These are phyloP conservation scores for Eurystomus gularis DNA, from an alignment of 2,113 vertebrate genomes.

Conservation along the genomic window DNA sequence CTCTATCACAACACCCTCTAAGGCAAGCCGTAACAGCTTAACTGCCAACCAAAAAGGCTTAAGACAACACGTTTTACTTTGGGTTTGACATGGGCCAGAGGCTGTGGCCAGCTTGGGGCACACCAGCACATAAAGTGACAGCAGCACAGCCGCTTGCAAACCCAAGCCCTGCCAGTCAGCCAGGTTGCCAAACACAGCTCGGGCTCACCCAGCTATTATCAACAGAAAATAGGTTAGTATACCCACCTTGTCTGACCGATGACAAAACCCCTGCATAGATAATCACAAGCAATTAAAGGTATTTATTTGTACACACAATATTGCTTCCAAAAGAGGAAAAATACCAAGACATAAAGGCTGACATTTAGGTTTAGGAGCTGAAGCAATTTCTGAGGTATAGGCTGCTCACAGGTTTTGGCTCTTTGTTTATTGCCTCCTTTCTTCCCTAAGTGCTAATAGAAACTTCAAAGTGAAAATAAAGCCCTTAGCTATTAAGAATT, in stretches of 20 bases:
- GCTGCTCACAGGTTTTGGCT: neutral
- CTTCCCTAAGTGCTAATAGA: neutral
- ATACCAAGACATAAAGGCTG: neutral
- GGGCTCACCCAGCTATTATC: neutral
- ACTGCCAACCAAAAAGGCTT: neutral
- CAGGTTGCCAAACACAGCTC: neutral
- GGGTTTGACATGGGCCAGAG: neutral
- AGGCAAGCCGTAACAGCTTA: neutral
- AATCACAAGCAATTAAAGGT: neutral
- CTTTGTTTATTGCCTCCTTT: neutral
- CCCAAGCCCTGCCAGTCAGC: neutral
- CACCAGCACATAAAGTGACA: neutral
- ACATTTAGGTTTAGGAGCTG: neutral
- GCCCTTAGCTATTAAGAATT: neutral
- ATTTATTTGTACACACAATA: neutral
- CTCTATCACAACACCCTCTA: neutral
- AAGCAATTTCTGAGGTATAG: neutral
- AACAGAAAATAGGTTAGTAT: neutral
- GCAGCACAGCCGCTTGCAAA: neutral
- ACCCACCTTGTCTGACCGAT: neutral
- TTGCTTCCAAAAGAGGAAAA: neutral
- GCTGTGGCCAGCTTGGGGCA: neutral
- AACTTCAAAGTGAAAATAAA: constrained; percentile 34
- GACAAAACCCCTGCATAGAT: neutral
- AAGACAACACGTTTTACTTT: neutral